These are phyloP conservation scores for Diarsia rubi DNA, from an alignment of 2,888 invertebrate genomes.

Conservation along the genomic window DNA sequence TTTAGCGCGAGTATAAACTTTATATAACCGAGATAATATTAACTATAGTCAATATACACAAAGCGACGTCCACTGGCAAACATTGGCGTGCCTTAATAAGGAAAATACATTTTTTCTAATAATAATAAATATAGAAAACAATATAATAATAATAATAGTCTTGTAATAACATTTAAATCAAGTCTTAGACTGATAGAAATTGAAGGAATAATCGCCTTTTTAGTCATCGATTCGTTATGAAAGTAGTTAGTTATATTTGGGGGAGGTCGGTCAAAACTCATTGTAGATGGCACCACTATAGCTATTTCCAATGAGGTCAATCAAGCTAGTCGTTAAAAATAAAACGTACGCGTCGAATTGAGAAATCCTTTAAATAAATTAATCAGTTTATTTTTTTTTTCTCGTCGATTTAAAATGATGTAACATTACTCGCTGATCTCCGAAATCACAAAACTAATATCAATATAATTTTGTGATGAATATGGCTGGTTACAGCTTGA, in stretches of 20 bases:
- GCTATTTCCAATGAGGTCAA: not conserved
- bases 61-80: slow-evolving; percentile 38
- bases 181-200: slow-evolving; percentile 50
- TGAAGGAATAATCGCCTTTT: slow-evolving; percentile 32
- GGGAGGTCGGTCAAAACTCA: not conserved
- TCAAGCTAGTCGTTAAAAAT: not conserved
- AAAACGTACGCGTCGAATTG: too few relatives aligned
- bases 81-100: slow-evolving; percentile 17
- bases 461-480: not conserved
- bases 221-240: slow-evolving; percentile 22
- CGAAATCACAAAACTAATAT: not conserved
- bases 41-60: slow-evolving; percentile 46
- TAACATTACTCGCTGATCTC: not conserved
- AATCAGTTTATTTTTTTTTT: too few relatives aligned
- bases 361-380: too few relatives aligned
- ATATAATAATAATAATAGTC: slow-evolving; percentile 50
- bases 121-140: slow-evolving; percentile 56
- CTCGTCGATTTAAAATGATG: too few relatives aligned
- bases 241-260: slow-evolving; percentile 29
- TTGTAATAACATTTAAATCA: slow-evolving; percentile 54
- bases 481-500: not conserved
- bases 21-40: slow-evolving; percentile 49
- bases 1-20: slow-evolving; percentile 45
- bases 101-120: slow-evolving; percentile 40
- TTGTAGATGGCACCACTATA: slow-evolving; percentile 7